These are phyloP conservation scores for Drosophila hamatofila DNA, from an alignment of 2,888 invertebrate genomes.

Conservation along the genomic window DNA sequence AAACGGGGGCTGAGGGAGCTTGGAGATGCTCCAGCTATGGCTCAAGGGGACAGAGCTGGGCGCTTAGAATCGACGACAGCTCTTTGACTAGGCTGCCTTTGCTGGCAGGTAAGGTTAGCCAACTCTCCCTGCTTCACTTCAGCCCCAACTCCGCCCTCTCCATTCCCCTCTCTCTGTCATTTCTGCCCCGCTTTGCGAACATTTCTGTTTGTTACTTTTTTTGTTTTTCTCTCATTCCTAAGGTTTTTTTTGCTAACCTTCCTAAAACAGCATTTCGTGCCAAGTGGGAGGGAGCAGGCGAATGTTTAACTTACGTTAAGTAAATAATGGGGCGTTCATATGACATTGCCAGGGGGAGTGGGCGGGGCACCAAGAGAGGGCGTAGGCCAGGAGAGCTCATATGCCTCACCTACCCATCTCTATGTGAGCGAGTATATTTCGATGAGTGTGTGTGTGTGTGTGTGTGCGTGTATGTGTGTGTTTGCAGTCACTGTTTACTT, in stretches of 20 bases:
- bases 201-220: slow-evolving; percentile 45
- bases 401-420: slow-evolving; percentile 12
- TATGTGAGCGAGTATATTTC: slow-evolving; percentile 19
- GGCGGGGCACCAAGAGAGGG: slow-evolving; percentile 7
- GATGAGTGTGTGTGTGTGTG: slow-evolving; percentile 20
- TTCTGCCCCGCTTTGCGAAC: slow-evolving; percentile 30
- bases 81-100: slow-evolving; percentile 73
- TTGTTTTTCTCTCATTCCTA: slow-evolving; percentile 11
- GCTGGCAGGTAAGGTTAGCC: slow-evolving; percentile 75
- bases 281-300: slow-evolving; percentile 32
- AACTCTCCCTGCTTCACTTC: slow-evolving; percentile 26
- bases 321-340: slow-evolving; percentile 82
- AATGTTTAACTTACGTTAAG: slow-evolving; percentile 81
- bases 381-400: slow-evolving; percentile 19
- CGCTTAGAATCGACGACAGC: slow-evolving; percentile 78
- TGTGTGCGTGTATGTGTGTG: slow-evolving; percentile 46
- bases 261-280: slow-evolving; percentile 43
- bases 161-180: neutral
- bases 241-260: slow-evolving; percentile 49
- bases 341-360: slow-evolving; percentile 55
- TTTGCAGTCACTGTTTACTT: slow-evolving; percentile 73
- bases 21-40: slow-evolving; percentile 11
- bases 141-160: slow-evolving; percentile 1
- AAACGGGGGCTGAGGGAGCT: neutral
- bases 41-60: slow-evolving; percentile 39